Base-by-base conservation (phyloP, 2,113 vertebrate species). In the Phylloscopus trochiloides region DNA sequence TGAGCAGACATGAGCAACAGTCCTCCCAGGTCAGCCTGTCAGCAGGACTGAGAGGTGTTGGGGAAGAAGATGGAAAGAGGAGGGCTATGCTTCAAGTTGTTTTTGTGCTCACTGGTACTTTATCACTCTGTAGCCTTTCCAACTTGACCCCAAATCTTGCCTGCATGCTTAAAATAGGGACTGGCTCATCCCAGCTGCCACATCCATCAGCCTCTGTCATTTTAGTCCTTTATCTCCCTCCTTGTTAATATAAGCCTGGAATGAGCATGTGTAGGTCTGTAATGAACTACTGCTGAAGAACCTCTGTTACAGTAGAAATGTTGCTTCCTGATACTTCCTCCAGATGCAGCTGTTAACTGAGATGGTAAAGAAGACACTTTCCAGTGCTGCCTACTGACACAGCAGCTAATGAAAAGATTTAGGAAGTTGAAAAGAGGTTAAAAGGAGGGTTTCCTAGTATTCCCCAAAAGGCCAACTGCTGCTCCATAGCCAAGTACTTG, bases 101-200 rank as follows among this genome's bases (percentile, higher is more conserved):
- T 91, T 95, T 70, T 84, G 55, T 38, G 86, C 80, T 94, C 88
- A 77, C 40, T 91, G 76, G 85, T 61, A 82, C 51, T 90, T 94
- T 51, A 89, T 89, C 57, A 18, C 62, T 54, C 73, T 88, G 73
- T 50, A 80, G 79, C 76, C 73, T 83, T 89, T 90, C 89, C 47
- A 88, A 52, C 84, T 82, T 95, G 92, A 92, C 73, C 95, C 67
- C 74, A 79, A 74, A 90, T 92, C 86, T 92, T 93, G 90, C 82
- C 38, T 88, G 71, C 66, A 32, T 52, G 88, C 95, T 95, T 96
- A 97, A 97, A 97, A 97, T 97, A 97, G 95, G 43, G 47, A 77
- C 78, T 88, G 65, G 50, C 61, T 95, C 92, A 96, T 91, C 86
- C 77, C 95, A 97, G 95, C 88, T 97, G 96, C 83, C 86, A 91